These are phyloP conservation scores for Cyprinus carpio DNA, from an alignment of 2,113 vertebrate genomes.

Conservation along the genomic window DNA sequence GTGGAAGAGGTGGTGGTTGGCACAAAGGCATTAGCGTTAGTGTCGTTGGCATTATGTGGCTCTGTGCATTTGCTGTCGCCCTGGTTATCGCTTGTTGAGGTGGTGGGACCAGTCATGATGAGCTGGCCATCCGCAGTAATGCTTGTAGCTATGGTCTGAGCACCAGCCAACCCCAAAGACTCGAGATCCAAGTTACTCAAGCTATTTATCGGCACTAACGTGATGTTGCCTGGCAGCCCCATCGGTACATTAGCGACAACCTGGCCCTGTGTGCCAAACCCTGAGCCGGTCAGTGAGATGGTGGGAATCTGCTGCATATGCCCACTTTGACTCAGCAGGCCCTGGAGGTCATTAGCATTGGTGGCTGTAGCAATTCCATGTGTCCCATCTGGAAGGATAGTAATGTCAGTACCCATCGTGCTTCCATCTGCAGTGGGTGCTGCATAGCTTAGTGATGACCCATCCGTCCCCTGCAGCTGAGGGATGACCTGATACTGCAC, in stretches of 20 bases:
- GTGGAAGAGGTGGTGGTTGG: constrained; percentile 83
- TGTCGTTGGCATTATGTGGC: constrained; percentile 79
- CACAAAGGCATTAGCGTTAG: constrained; percentile 88
- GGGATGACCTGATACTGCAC: constrained; percentile 99
- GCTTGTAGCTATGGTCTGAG: constrained; percentile 93
- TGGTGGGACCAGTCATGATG: constrained; percentile 86
- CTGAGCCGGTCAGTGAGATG: constrained; percentile 84
- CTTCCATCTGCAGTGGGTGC: constrained; percentile 85
- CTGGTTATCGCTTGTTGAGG: constrained; percentile 84
- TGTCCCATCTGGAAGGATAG: constrained; percentile 91
- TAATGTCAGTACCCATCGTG: constrained; percentile 82
- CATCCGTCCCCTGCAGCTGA: constrained; percentile 93
- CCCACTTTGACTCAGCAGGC: constrained; percentile 90
- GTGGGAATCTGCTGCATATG: constrained; percentile 91
- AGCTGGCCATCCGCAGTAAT: constrained; percentile 94
- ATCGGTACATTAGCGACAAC: constrained; percentile 88
- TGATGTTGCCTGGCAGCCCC: constrained; percentile 93
- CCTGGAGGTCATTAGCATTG: constrained; percentile 82
- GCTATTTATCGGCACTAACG: constrained; percentile 97
- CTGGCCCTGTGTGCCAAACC: constrained; percentile 86
- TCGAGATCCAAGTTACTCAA: constrained; percentile 84
- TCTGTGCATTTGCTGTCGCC: constrained; percentile 77
- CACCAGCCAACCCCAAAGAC: constrained; percentile 91
- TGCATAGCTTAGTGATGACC: constrained; percentile 85
- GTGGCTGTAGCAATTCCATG: constrained; percentile 82